These are phyloP conservation scores for Mus pahari DNA, from an alignment of 2,113 vertebrate species.

Conservation along the genomic window DNA sequence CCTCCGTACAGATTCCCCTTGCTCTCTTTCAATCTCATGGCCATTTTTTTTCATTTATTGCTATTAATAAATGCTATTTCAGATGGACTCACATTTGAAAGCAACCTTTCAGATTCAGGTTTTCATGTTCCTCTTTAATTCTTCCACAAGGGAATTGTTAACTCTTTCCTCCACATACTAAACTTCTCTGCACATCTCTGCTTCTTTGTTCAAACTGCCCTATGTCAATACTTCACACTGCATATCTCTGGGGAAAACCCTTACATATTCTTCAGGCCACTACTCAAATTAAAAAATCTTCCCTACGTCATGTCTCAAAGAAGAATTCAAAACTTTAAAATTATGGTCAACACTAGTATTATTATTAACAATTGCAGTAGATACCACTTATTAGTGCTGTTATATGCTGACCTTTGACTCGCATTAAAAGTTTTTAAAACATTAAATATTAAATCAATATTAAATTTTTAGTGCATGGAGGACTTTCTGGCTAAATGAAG, in stretches of 20 bases:
- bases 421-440: background rate
- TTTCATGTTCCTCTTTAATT: background rate
- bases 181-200: background rate
- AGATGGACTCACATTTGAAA: conserved; percentile 8
- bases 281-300: background rate
- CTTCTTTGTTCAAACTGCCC: background rate
- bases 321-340: background rate
- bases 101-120: background rate
- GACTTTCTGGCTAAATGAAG: background rate
- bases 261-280: background rate
- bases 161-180: background rate
- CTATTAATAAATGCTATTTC: background rate
- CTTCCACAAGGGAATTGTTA: background rate
- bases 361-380: background rate
- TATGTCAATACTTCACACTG: background rate
- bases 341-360: background rate
- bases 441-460: background rate
- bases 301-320: background rate
- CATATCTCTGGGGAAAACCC: background rate
- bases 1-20: background rate
- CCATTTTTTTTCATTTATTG: background rate
- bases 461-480: background rate
- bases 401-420: background rate
- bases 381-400: background rate
- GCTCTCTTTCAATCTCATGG: background rate